Base-by-base conservation (phyloP, 2,888 invertebrate genomes). In the Archips xylosteana region DNA sequence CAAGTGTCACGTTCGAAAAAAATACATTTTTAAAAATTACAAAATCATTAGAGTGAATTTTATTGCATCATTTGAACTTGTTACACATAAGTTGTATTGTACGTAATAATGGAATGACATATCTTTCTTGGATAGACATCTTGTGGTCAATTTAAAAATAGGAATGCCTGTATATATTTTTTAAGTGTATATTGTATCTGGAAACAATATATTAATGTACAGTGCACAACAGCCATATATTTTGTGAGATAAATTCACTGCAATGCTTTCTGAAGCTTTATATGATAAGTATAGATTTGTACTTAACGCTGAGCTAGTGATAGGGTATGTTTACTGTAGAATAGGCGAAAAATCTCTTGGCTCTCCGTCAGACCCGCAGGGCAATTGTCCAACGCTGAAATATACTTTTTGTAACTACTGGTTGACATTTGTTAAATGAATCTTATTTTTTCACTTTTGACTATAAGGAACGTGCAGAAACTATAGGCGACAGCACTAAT, bases 191-290 rank as follows among this genome's bases (percentile, higher is more conserved):
- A 81, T 80, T 81, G 73, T 80, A 81, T 80, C 76, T 78, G 79
- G 76, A 83, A 79, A 77, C 77, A 76, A 77, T 76, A 68, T 65
- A 73, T 73, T 49, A 75, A 77, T 82, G 88, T 89, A 89, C 87
- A 87, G 89, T 82, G 89, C 86, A 86, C 88, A 86, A 82, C 79
- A 77, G 80, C 81, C 83, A 80, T 82, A 76, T 88, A 88, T 89
- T 88, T 89, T 90, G 84, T 87, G 87, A 83, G 63, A 75, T 69
- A 78, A 76, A 77, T 74, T 74, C 74, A 65, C 76, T 63, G 74
- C 78, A 77, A 83, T 82, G 86, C 89, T 88, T 89, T 84, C 77
- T 86, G 47, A 86, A 85, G 87, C 88, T 88, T 89, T 80, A 79
- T 82, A 81, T 80, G 12, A 60, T 74, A 70, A 74, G 74, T 70